Conservation (phyloP, 2,797 vertebrate species). For the Pteronotus mesoamericanus region DNA sequence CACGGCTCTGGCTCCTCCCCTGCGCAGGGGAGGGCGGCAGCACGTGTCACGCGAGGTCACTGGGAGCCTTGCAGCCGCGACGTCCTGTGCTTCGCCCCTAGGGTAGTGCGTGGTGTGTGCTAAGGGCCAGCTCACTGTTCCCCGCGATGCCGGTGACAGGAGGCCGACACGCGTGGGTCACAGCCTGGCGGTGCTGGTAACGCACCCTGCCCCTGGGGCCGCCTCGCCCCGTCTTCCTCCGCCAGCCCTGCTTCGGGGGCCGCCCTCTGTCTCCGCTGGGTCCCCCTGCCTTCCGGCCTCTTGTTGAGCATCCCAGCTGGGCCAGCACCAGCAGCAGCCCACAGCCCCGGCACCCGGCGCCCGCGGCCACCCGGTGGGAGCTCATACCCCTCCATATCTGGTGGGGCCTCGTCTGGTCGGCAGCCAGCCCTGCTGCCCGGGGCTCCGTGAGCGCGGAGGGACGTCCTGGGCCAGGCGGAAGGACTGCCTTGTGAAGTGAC, state of each 20-base stretch:
- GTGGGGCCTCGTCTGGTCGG: not conserved
- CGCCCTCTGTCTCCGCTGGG: not conserved
- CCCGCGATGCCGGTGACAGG: accelerated
- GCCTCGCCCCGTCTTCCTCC: not conserved
- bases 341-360: accelerated
- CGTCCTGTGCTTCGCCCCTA: accelerated
- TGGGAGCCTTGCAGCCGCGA: accelerated
- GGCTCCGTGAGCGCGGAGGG: too few species aligned
- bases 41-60: accelerated
- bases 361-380: accelerated
- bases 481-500: too few species aligned
- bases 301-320: not conserved
- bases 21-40: accelerated
- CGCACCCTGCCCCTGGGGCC: accelerated
- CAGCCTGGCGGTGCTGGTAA: accelerated
- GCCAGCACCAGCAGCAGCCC: not conserved
- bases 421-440: not conserved
- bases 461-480: too few species aligned
- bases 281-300: accelerated
- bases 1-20: accelerated
- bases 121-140: accelerated
- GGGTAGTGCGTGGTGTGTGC: accelerated
- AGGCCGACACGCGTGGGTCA: accelerated
- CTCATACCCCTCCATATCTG: accelerated
- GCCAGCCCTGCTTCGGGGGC: not conserved